Evolutionary conservation across 2,888 invertebrate species (phyloP).

Genomic region (Liodrosophila aerea): DNA sequence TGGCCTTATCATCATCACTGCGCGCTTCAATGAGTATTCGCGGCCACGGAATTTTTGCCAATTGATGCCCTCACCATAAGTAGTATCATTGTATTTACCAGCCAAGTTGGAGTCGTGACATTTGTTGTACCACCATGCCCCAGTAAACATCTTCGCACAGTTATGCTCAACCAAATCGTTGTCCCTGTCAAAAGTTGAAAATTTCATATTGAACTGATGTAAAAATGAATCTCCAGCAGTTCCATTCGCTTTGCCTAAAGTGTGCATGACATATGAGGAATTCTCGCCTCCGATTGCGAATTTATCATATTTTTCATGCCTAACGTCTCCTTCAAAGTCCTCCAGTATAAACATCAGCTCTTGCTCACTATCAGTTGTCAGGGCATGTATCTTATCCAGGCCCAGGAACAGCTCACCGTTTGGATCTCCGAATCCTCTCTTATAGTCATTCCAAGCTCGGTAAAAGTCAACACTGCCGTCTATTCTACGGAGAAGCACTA

Average conservation of each 20-base stretch:
- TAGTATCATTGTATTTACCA: not conserved
- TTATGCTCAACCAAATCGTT: not conserved
- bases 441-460: constrained; percentile 35
- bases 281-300: constrained; percentile 33
- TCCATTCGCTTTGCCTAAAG: constrained; percentile 26
- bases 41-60: not conserved
- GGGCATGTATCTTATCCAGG: constrained; percentile 40
- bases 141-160: not conserved
- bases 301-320: constrained; percentile 17
- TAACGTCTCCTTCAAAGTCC: constrained; percentile 23
- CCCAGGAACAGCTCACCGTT: constrained; percentile 45
- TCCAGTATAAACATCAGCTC: constrained; percentile 29
- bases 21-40: not conserved
- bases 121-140: constrained; percentile 2
- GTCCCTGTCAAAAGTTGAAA: not conserved
- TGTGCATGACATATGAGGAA: constrained; percentile 20
- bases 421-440: constrained; percentile 35
- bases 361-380: constrained; percentile 17
- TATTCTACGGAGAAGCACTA: constrained; percentile 20
- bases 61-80: not conserved
- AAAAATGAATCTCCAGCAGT: constrained; percentile 36
- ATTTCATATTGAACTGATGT: constrained; percentile 13
- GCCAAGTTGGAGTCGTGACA: constrained; percentile 1
- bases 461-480: constrained; percentile 40
- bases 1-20: constrained; percentile 5